Evolutionary conservation across 2,888 invertebrate species (phyloP), one percentile per base, ranked within the genome.

Genomic region (Drosophila cracens): DNA sequence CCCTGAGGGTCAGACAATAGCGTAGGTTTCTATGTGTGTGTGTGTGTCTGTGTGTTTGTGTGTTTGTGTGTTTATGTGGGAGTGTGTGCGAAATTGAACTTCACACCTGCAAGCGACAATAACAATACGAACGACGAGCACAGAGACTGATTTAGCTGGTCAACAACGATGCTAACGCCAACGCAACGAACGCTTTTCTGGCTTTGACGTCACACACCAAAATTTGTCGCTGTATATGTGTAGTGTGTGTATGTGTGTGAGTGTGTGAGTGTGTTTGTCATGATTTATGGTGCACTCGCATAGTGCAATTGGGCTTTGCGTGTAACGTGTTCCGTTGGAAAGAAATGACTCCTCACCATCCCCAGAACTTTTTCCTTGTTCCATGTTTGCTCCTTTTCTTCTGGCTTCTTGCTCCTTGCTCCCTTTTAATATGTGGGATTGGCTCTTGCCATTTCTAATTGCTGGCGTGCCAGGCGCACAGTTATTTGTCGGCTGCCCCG

Each of bases 211-310:
- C 82, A 83, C 48, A 48, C 31, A 43, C 51, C 40, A 46, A 52
- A 51, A 51, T 29, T 53, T 48, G 57, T 52, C 52, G 21, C 56
- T 38, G n/a, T 40, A 38, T 46, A 21, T 48, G 38, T 38, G 33
- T 31, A 31, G 10, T 38, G 31, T 40, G 34, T 46, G 27, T 48
- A 29, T 33, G 48, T 25, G 52, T 25, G 31, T 53, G 65, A 59
- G 56, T 46, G 27, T 38, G 58, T 11, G 66, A 25, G 38, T 61
- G 66, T 66, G 56, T 51, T 13, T 53, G 60, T 33, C 71, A 76
- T 82, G 86, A 82, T 82, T 82, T 85, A 85, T 82, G 72, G 52
- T 65, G 64, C 86, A 67, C 72, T 70, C 66, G 62, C 68, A 61
- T 67, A 76, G 48, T 69, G 79, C 81, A 82, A 72, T 81, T 78